Evolutionary conservation across 2,888 invertebrate species (phyloP).

Genomic region (Oxytorus armatus): DNA sequence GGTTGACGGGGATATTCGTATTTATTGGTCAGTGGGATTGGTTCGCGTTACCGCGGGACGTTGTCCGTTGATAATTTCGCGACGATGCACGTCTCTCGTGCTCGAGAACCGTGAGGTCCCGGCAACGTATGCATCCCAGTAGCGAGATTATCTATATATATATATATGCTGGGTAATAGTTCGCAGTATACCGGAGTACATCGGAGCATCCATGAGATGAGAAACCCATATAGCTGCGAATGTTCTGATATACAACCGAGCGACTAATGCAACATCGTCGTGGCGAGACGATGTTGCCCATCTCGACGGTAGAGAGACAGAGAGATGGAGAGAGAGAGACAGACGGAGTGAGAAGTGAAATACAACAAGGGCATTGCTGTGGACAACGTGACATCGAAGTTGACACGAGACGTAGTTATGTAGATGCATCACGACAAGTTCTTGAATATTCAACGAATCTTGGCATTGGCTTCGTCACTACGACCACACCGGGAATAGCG

Average conservation of each 20-base stretch:
- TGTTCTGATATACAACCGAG: constrained; percentile 35
- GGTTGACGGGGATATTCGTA: neutral
- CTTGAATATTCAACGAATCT: constrained; percentile 78
- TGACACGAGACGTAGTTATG: constrained; percentile 69
- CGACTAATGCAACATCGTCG: constrained; percentile 43
- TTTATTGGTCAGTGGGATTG: constrained; percentile 25
- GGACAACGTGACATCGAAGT: constrained; percentile 53
- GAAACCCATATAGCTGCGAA: constrained; percentile 3
- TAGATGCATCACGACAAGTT: constrained; percentile 64
- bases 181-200: constrained; percentile 10
- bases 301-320: constrained; percentile 4
- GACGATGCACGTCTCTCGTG: neutral
- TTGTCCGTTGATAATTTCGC: neutral
- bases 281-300: constrained; percentile 34
- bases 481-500: constrained; percentile 17
- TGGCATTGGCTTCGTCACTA: constrained; percentile 68
- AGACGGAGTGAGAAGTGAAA: constrained; percentile 17
- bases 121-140: constrained; percentile 12
- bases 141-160: constrained; percentile 33
- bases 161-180: constrained; percentile 1
- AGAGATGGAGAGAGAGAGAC: constrained; percentile 1
- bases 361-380: constrained; percentile 37
- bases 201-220: constrained; percentile 16
- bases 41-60: neutral
- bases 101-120: constrained; percentile 14